Conservation (phyloP, 2,113 vertebrate species). For the Grammomys dolichurus region DNA sequence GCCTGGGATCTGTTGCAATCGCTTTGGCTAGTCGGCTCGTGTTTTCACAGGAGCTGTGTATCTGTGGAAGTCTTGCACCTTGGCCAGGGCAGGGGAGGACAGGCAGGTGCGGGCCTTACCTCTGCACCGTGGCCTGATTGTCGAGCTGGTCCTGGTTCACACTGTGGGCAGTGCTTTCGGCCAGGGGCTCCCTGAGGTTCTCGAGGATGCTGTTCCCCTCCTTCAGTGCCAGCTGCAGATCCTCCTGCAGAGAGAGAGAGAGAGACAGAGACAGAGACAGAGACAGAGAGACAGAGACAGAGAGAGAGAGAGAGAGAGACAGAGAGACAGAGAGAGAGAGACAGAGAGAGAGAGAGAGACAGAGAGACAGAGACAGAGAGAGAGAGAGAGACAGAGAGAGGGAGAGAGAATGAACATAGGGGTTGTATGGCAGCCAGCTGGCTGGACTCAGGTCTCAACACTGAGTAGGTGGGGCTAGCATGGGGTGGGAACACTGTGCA, state of each 20-base stretch:
- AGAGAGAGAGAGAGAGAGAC: conserved; percentile 18
- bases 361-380: neutral
- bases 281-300: neutral
- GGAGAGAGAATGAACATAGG: conserved; percentile 10
- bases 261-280: conserved; percentile 34
- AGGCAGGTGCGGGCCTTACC: conserved; percentile 84
- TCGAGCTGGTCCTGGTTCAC: conserved; percentile 96
- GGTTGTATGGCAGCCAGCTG: neutral
- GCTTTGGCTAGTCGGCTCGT: neutral
- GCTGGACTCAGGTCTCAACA: neutral
- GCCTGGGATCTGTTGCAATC: neutral
- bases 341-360: neutral
- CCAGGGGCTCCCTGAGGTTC: conserved; percentile 92
- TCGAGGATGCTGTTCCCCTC: conserved; percentile 91
- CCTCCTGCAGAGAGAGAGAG: conserved; percentile 87
- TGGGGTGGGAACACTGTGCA: neutral
- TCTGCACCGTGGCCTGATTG: conserved; percentile 94
- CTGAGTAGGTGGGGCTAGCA: neutral
- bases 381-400: neutral
- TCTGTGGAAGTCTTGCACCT: neutral
- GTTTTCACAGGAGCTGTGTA: neutral
- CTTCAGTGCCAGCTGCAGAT: conserved; percentile 90
- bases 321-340: neutral
- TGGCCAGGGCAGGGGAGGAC: neutral
- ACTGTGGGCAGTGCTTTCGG: conserved; percentile 89